phyloP scores from a whole-genome alignment of 2,888 invertebrate genomes.

The Pegoplata infirma region DNA sequence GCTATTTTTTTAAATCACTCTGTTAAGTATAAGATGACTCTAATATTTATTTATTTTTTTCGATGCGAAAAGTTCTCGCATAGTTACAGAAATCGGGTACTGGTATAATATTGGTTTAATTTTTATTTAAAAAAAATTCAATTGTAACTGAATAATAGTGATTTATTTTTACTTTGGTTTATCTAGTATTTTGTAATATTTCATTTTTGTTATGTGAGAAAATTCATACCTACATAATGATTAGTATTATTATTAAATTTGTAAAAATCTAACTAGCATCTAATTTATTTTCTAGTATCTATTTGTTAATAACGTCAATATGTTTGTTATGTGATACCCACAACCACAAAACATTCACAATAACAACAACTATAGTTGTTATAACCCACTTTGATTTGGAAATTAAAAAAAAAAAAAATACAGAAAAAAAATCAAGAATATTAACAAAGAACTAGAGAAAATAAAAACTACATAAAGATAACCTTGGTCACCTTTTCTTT shows the following conservation, averaged over 20 bases:
- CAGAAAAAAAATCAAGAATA: conserved; percentile 4
- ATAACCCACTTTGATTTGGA: conserved; percentile 47
- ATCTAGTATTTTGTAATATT: not conserved
- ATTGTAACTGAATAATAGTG: no score
- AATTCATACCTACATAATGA: not conserved
- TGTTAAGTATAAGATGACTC: no score
- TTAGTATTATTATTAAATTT: not conserved
- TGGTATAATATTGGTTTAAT: no score
- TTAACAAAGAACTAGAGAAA: conserved; percentile 28
- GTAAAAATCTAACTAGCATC: conserved; percentile 10
- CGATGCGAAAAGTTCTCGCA: no score
- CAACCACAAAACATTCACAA: conserved; percentile 36
- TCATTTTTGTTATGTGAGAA: not conserved
- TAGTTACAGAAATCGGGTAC: no score
- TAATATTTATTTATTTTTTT: no score
- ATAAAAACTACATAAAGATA: conserved; percentile 34
- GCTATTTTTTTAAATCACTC: no score
- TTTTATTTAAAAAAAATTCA: no score
- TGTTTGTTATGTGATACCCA: conserved; percentile 34
- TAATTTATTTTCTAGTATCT: conserved; percentile 31
- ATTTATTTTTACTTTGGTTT: not conserved
- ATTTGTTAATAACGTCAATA: conserved; percentile 14
- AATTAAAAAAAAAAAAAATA: conserved; percentile 15
- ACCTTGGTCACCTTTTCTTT: conserved; percentile 57
- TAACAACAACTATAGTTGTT: conserved; percentile 27